Conservation (phyloP, 2,113 vertebrate species). For the Ceyx margarethae region DNA sequence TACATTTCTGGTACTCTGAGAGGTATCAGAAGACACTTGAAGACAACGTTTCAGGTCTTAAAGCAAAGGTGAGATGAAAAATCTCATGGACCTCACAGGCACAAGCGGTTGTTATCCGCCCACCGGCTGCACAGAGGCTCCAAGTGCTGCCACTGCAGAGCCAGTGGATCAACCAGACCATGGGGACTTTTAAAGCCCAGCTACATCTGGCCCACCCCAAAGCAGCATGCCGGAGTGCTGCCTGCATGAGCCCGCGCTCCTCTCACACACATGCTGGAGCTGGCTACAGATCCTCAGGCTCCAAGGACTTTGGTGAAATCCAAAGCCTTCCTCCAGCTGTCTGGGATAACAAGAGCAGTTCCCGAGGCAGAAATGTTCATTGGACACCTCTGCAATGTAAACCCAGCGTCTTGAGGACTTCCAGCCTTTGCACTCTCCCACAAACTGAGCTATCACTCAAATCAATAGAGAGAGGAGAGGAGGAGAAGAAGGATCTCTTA, state of each 20-base stretch:
- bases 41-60: background rate
- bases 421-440: background rate
- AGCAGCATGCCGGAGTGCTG: fast-evolving
- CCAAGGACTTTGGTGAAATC: fast-evolving
- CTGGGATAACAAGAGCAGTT: fast-evolving
- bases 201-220: background rate
- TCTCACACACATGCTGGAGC: fast-evolving
- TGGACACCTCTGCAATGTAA: background rate
- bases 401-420: fast-evolving
- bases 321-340: fast-evolving
- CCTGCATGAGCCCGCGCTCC: fast-evolving
- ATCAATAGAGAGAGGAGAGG: background rate
- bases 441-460: background rate
- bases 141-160: background rate
- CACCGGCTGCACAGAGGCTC: fast-evolving
- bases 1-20: background rate
- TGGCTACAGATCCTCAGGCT: background rate
- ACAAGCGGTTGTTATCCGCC: fast-evolving
- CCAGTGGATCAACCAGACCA: fast-evolving
- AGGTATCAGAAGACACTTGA: fast-evolving
- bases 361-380: background rate
- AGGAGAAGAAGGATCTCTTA: background rate
- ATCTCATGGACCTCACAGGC: fast-evolving
- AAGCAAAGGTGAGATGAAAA: background rate
- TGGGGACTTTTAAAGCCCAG: fast-evolving